Base-by-base conservation (phyloP, 1,140 invertebrate genomes). In the Wasmannia auropunctata region DNA sequence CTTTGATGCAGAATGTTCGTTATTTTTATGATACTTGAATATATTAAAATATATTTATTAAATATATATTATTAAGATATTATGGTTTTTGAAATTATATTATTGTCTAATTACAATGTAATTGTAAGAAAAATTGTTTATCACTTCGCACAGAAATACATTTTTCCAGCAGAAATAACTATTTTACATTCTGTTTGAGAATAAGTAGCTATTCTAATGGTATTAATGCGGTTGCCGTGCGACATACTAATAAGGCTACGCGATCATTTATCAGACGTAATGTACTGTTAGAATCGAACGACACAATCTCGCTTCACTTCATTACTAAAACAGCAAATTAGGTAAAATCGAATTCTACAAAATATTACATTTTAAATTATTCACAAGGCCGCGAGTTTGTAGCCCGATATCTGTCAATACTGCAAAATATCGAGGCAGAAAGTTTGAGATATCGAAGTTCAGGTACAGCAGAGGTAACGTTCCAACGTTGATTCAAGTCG, bases 381-480 rank as follows among this genome's bases (percentile, higher is more conserved):
- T 88, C 69, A 63, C 34, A 22, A 62, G 22, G 28, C 37, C 11
- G 31, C 22, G 49, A 79, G 84, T 87, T 84, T 84, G 34, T 54
- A 69, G 34, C 56, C 37, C 46, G 74, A n/a, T 28, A 72, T 67
- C 69, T 84, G 77, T 88, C 87, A 76, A 87, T 88, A 87, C 5
- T 22, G 58, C 49, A 84, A 75, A 88, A 83, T 88, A 83, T 74
- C 22, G 86, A 31, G 22, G 85, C 54, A 19, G 16, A 60, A 79
- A 75, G 67, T 83, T 87, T 31, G 85, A 46, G 58, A 51, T 83
- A 83, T 75, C 86, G 25, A 80, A 86, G 84, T 86, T 85, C 49
- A 58, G 16, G 40, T 54, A 28, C 25, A 16, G 54, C 19, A 37
- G 3, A 58, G 31, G 19, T n/a, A n/a, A 7, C 46, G 75, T 67